Conservation (phyloP, 2,113 vertebrate genomes). For the Rafetus swinhoei region DNA sequence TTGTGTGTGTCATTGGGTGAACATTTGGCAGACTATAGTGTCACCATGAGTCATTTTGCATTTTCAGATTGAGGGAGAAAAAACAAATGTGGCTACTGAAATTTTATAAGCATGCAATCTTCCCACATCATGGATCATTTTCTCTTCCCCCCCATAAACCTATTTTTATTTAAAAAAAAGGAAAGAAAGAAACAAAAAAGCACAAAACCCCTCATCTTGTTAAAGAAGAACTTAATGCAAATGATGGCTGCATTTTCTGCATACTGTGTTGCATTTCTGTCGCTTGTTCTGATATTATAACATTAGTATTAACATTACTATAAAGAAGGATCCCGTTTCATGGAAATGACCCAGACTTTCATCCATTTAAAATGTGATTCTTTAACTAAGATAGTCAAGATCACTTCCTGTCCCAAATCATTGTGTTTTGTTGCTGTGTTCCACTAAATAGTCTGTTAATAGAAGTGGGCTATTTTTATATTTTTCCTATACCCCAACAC, state of each 20-base stretch:
- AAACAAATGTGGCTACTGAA: conserved; percentile 46
- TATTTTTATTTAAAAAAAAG: not conserved
- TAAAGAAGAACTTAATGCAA: not conserved
- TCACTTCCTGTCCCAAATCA: not conserved
- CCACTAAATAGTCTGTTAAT: not conserved
- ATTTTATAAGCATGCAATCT: conserved; percentile 10
- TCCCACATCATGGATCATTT: not conserved
- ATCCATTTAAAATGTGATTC: not conserved
- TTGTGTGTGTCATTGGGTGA: conserved; percentile 49
- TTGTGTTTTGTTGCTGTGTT: not conserved
- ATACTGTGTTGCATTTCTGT: not conserved
- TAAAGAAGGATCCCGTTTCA: not conserved
- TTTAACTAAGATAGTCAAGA: not conserved
- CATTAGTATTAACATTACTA: not conserved
- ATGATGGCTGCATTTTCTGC: not conserved
- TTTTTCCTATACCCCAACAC: not conserved
- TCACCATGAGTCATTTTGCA: conserved; percentile 46
- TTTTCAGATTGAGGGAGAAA: conserved; percentile 46
- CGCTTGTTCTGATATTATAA: not conserved
- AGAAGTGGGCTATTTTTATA: not conserved
- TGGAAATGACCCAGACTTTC: not conserved
- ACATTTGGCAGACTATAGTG: conserved; percentile 3
- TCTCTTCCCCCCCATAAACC: not conserved
- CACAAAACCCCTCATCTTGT: not conserved
- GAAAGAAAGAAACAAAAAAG: not conserved